Base-by-base conservation (phyloP, 2,888 invertebrate species). In the Standfussiana lucernea region DNA sequence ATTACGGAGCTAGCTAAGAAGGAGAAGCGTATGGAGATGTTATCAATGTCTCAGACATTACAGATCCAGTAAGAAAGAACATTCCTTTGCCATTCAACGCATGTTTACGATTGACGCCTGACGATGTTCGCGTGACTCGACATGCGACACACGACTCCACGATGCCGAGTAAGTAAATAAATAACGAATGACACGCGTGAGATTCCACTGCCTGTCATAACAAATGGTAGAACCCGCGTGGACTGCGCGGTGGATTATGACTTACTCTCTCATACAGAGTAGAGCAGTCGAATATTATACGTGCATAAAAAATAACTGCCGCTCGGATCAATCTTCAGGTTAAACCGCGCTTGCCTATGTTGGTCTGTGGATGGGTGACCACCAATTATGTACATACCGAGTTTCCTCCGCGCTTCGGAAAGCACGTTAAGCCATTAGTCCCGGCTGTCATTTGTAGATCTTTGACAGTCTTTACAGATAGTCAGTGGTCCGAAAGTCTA, bases 81-180 rank as follows among this genome's bases (percentile, higher is more conserved):
- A 82, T 82, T 82, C 82, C 70, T 64, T 21, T 21, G 32, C 35
- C 28, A 37, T 59, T 64, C 71, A 82, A 82, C 79, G 50, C 71
- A 62, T 80, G 76, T 80, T 67, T 80, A 66, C 77, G 42, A 53
- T 62, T 69, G 45, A 24, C 45, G 66, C 24, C 24, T 47, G 73
- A 59, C 73, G 59, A 66, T 67, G 67, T 35, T 76, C 61, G 53
- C 65, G 45, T 70, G 69, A 40, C 77, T 68, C 40, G 69, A 67
- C 73, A 56, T 35, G 11, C 21, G 70, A 66, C 53, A 53, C 32
- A 42, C 32, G 78, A 65, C 15, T 72, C 56, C 72, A 28, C 42
- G 40, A 47, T 47, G 72, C 4, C 64, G 40, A 40, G 47, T 59
- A 71, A 71, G 71, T 67, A 79, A 81, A 77, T 81, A 81, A 71